Conservation (phyloP, 2,113 vertebrate genomes). For the Pagrus major region DNA sequence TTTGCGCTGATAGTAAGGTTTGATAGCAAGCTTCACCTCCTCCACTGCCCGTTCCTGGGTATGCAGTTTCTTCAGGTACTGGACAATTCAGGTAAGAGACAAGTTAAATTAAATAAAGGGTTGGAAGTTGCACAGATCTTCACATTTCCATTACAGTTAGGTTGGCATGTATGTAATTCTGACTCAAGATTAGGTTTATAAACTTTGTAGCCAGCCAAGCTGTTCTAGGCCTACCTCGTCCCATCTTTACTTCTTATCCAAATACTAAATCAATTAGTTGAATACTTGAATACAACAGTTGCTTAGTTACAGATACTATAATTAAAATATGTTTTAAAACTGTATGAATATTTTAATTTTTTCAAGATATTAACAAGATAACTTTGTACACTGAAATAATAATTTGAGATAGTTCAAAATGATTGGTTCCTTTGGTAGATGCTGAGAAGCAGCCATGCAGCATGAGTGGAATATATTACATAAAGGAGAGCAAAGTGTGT, state of each 20-base stretch:
- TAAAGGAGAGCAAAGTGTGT: neutral
- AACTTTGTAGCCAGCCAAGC: neutral
- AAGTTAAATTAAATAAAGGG: slow-evolving; percentile 3
- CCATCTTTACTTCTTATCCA: neutral
- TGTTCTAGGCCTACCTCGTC: neutral
- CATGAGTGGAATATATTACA: neutral
- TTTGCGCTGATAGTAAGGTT: slow-evolving; percentile 95
- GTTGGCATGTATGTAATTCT: neutral
- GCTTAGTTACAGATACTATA: neutral
- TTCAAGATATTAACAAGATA: neutral
- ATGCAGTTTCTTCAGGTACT: slow-evolving; percentile 95
- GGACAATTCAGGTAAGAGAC: neutral
- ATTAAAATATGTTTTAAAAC: neutral
- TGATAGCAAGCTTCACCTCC: slow-evolving; percentile 95
- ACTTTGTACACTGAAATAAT: neutral
- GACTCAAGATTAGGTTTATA: neutral
- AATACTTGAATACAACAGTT: neutral
- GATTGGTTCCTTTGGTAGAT: neutral
- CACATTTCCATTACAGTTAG: neutral
- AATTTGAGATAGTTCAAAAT: neutral
- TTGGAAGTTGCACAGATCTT: too few relatives aligned
- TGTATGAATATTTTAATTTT: neutral
- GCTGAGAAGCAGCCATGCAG: neutral
- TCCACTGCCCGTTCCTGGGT: slow-evolving; percentile 96
- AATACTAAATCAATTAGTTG: neutral